Evolutionary conservation across 2,888 invertebrate genomes (phyloP).

Genomic region (Diplazon laetatorius): DNA sequence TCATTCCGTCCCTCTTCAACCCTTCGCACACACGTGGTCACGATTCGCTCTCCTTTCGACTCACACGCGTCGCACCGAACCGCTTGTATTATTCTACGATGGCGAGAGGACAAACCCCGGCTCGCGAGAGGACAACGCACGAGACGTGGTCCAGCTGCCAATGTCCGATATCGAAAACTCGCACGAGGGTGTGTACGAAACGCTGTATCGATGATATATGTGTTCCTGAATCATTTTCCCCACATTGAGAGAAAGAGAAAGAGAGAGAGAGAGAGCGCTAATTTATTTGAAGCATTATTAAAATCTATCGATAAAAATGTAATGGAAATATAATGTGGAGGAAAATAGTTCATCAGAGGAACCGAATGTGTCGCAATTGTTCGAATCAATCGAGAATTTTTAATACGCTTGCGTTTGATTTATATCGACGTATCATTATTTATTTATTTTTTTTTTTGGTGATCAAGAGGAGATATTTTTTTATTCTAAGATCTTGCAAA

Average conservation of each 20-base stretch:
- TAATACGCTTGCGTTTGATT: not conserved
- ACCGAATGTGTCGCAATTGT: not conserved
- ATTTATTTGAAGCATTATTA: not conserved
- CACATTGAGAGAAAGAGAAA: no score
- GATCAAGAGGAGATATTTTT: not conserved
- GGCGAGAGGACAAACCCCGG: constrained; percentile 73
- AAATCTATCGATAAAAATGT: not conserved
- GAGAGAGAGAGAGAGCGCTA: no score
- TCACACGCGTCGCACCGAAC: constrained; percentile 66
- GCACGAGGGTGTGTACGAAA: constrained; percentile 18
- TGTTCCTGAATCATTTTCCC: not conserved
- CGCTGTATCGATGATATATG: constrained; percentile 27
- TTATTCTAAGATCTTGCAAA: not conserved
- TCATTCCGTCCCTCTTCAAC: constrained; percentile 49
- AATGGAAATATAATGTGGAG: not conserved
- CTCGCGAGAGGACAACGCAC: constrained; percentile 70
- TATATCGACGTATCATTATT: no score
- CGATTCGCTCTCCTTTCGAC: constrained; percentile 65
- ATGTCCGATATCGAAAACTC: constrained; percentile 69
- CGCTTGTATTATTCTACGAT: constrained; percentile 80
- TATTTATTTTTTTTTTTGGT: not conserved
- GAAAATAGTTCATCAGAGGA: not conserved
- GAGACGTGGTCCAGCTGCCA: constrained; percentile 77
- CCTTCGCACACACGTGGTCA: constrained; percentile 18
- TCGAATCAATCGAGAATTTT: not conserved